Conservation (phyloP, 2,888 invertebrate species). For the Lydus trimaculatus region DNA sequence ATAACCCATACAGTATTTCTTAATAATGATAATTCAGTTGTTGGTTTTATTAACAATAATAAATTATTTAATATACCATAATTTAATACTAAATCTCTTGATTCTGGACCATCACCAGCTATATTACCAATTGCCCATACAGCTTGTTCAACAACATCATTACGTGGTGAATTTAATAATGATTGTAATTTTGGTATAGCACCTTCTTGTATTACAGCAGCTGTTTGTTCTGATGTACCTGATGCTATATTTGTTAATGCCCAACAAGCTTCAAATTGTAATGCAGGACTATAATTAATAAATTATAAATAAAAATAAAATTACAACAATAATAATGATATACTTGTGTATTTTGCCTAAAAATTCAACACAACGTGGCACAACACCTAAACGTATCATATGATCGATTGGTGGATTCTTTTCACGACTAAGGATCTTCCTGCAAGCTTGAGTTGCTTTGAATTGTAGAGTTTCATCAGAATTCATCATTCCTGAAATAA, state of each 20-base stretch:
- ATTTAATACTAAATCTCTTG: slow-evolving; percentile 82
- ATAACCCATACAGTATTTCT: slow-evolving; percentile 93
- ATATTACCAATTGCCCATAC: slow-evolving; percentile 99
- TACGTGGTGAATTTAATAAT: slow-evolving; percentile 72
- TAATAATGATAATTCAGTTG: slow-evolving; percentile 68
- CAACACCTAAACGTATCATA: slow-evolving; percentile 84
- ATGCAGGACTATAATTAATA: slow-evolving; percentile 67
- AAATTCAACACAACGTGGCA: slow-evolving; percentile 82
- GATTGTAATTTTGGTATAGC: slow-evolving; percentile 83
- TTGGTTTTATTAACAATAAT: slow-evolving; percentile 70
- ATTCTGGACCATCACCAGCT: slow-evolving; percentile 84
- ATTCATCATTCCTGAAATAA: slow-evolving; percentile 70
- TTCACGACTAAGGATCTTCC: slow-evolving; percentile 88
- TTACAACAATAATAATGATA: slow-evolving; percentile 40
- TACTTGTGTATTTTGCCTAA: slow-evolving; percentile 77
- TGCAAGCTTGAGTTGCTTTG: slow-evolving; percentile 79
- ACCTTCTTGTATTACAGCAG: slow-evolving; percentile 84
- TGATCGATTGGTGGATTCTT: slow-evolving; percentile 90
- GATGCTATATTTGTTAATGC: slow-evolving; percentile 97
- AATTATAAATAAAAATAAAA: background rate
- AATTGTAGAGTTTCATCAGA: slow-evolving; percentile 70
- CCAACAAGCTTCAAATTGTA: slow-evolving; percentile 98
- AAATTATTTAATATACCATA: slow-evolving; percentile 77
- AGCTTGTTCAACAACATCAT: slow-evolving; percentile 87
- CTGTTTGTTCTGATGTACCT: slow-evolving; percentile 90